These are phyloP conservation scores for Tetragonisca angustula DNA, from an alignment of 2,888 invertebrate species.

Conservation along the genomic window DNA sequence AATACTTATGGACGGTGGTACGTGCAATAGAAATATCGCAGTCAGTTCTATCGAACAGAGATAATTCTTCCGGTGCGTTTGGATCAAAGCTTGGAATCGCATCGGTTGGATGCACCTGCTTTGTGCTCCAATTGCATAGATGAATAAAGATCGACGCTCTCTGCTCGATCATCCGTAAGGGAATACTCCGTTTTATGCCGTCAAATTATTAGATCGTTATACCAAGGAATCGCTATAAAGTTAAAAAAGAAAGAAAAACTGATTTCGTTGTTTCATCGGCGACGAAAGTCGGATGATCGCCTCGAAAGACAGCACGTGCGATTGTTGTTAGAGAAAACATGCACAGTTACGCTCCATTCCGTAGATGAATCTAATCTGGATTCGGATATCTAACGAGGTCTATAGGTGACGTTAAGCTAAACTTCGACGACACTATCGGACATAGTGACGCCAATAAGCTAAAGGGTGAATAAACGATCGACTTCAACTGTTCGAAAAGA, in stretches of 20 bases:
- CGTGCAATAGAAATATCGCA: background rate
- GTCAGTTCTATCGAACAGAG: background rate
- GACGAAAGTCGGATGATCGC: background rate
- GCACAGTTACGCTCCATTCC: background rate
- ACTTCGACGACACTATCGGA: background rate
- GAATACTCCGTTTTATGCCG: conserved; percentile 33
- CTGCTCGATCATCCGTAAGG: conserved; percentile 34
- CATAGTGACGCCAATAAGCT: background rate
- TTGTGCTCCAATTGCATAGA: conserved; percentile 51
- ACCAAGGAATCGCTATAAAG: background rate
- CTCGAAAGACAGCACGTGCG: background rate
- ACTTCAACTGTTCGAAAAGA: background rate
- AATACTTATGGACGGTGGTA: too few species aligned
- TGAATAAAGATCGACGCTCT: conserved; percentile 40
- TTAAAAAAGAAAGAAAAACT: background rate
- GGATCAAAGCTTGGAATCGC: conserved; percentile 45
- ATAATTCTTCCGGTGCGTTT: conserved; percentile 23
- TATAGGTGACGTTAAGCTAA: background rate
- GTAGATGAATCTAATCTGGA: background rate
- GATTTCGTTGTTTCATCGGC: background rate
- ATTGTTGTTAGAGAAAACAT: background rate
- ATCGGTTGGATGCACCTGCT: conserved; percentile 21
- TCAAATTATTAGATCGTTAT: conserved; percentile 39
- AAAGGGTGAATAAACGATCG: background rate
- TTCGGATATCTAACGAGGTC: background rate